These are phyloP conservation scores for Gerris lacustris DNA, from an alignment of 2,888 invertebrate genomes.

Conservation along the genomic window DNA sequence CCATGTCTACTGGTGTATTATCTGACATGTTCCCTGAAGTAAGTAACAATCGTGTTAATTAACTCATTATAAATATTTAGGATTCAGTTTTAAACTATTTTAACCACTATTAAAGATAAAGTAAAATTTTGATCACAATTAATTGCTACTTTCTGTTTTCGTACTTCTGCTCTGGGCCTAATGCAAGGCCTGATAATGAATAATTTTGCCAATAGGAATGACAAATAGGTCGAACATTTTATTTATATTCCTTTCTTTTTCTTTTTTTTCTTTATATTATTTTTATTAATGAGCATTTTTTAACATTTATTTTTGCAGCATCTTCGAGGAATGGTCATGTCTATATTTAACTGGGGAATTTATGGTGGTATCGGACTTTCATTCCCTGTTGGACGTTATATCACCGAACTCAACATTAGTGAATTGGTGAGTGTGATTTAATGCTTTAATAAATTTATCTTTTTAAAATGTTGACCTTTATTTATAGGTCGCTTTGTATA, in stretches of 20 bases:
- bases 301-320: slow-evolving; percentile 25
- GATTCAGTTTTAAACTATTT: neutral
- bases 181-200: too few relatives aligned
- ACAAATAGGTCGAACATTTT: too few relatives aligned
- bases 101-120: too few relatives aligned
- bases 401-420: slow-evolving; percentile 61
- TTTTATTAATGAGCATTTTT: too few relatives aligned
- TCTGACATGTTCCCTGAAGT: slow-evolving; percentile 34
- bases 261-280: too few relatives aligned
- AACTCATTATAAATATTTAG: neutral
- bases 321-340: slow-evolving; percentile 76
- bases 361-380: slow-evolving; percentile 88
- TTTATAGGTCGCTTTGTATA: neutral
- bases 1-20: slow-evolving; percentile 58
- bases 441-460: neutral
- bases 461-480: neutral
- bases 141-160: neutral
- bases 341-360: slow-evolving; percentile 91
- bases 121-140: neutral
- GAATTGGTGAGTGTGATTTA: slow-evolving; percentile 45
- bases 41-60: slow-evolving; percentile 16
- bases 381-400: slow-evolving; percentile 79
- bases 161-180: too few relatives aligned
- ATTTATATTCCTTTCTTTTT: too few relatives aligned
- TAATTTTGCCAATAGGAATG: too few relatives aligned